Conservation (phyloP, 2,113 vertebrate species). For the Chrysochloris asiatica region DNA sequence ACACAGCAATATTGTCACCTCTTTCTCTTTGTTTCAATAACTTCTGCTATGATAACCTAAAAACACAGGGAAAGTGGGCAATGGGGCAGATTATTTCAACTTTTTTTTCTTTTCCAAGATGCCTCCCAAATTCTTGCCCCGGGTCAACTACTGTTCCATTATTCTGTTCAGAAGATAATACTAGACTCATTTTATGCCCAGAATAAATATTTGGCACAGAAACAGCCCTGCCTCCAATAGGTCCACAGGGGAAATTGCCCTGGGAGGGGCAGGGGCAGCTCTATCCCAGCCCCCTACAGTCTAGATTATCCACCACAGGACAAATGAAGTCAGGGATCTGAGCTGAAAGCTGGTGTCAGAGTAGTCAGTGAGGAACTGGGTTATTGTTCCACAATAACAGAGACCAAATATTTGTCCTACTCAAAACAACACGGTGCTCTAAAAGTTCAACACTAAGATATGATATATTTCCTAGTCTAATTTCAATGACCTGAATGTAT, state of each 20-base stretch:
- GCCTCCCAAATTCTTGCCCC: constrained; percentile 52
- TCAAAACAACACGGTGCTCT: not conserved
- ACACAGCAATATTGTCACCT: not conserved
- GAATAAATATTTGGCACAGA: constrained; percentile 44
- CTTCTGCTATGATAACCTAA: constrained; percentile 49
- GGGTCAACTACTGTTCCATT: constrained; percentile 48
- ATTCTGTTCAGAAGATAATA: constrained; percentile 56
- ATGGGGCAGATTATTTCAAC: constrained; percentile 3
- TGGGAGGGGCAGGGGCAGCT: not conserved
- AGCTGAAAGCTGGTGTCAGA: not conserved
- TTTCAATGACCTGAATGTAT: not conserved
- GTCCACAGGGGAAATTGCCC: not conserved
- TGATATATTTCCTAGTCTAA: not conserved
- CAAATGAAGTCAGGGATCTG: not conserved
- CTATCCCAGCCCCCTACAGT: too few relatives aligned
- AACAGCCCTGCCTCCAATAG: not conserved
- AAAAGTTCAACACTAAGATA: not conserved
- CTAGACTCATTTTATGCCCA: constrained; percentile 7
- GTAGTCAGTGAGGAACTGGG: not conserved
- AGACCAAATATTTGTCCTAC: not conserved
- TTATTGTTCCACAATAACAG: not conserved
- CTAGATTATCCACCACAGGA: not conserved
- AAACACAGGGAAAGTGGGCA: not conserved
- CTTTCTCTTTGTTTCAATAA: constrained; percentile 68
- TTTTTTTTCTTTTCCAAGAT: constrained; percentile 37